These are phyloP conservation scores for Epicauta chinensis DNA, from an alignment of 1,140 invertebrate species.

Conservation along the genomic window DNA sequence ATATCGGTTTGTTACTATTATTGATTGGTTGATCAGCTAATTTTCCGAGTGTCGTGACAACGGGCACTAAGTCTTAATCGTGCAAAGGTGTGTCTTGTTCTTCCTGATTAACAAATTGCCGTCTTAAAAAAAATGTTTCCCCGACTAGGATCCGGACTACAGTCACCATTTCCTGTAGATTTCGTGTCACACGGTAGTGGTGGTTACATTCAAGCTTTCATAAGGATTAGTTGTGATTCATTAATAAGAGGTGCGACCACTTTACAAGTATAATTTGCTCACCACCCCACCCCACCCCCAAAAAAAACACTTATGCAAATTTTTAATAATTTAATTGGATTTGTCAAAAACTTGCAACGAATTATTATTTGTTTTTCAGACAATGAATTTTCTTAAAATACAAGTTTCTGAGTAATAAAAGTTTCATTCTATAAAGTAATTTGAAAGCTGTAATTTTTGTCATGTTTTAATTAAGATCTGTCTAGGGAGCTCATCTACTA, in stretches of 20 bases:
- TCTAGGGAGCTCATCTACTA: constrained; percentile 23
- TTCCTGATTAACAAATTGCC: constrained; percentile 39
- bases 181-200: constrained; percentile 34
- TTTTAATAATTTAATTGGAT: constrained; percentile 4
- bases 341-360: constrained; percentile 5
- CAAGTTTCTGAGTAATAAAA: constrained; percentile 26
- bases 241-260: constrained; percentile 20
- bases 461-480: constrained; percentile 31
- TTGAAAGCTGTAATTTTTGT: constrained; percentile 31
- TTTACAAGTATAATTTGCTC: constrained; percentile 4
- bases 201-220: constrained; percentile 30
- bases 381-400: not conserved
- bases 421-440: constrained; percentile 28
- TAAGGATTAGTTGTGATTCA: constrained; percentile 36
- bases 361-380: constrained; percentile 14
- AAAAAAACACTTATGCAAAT: too few relatives aligned
- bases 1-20: constrained; percentile 12
- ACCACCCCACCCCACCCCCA: not conserved
- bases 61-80: constrained; percentile 37
- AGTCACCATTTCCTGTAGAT: constrained; percentile 34
- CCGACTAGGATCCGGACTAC: constrained; percentile 33
- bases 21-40: constrained; percentile 32
- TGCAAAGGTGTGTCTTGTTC: constrained; percentile 37
- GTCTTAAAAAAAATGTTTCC: constrained; percentile 39
- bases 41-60: constrained; percentile 36